Base-by-base conservation (phyloP, 2,797 vertebrate genomes). In the Eulemur albifrons region DNA sequence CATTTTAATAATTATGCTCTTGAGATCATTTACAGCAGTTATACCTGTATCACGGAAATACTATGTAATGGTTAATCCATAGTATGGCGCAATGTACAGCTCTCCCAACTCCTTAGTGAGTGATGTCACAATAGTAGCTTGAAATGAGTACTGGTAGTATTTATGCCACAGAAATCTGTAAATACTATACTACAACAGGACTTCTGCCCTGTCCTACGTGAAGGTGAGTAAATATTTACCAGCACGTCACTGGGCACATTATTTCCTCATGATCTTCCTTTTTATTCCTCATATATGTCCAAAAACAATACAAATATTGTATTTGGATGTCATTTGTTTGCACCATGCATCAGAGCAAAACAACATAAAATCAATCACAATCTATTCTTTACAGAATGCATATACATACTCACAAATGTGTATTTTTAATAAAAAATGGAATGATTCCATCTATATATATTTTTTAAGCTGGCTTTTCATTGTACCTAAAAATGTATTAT, bases 311-410 rank as follows among this genome's bases (percentile, higher is more conserved):
- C 18, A 25, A 0, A 18, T 65, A 77, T 67, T 77, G 2, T 48
- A 59, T 81, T 97, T 73, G 67, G 5, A 32, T 32, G 59, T 25
- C 8, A 15, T 70, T 89, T 76, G 10, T 67, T 87, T 95, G 27
- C 4, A n/a, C 27, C 30, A 43, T n/a, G 11, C 2, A 48, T 40
- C 57, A 40, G 59, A n/a, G 30, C 63, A 70, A 96, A 92, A 59
- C 40, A 57, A 79, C 72, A 72, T 38, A 72, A 84, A 90, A 84
- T n/a, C 30, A 43, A 48, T 86, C 77, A 88, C 57, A 90, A 45
- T 70, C 23, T 86, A 3, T 48, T 95, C 52, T 50, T 90, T 38
- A 88, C 3, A 67, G 87, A 72, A 88, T 82, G 2, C 7, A 70
- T 13, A 35, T 6, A 63, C 8, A 45, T 72, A 52, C 17, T 88